Evolutionary conservation across 2,113 vertebrate species (phyloP).

Genomic region (Cynocephalus volans): DNA sequence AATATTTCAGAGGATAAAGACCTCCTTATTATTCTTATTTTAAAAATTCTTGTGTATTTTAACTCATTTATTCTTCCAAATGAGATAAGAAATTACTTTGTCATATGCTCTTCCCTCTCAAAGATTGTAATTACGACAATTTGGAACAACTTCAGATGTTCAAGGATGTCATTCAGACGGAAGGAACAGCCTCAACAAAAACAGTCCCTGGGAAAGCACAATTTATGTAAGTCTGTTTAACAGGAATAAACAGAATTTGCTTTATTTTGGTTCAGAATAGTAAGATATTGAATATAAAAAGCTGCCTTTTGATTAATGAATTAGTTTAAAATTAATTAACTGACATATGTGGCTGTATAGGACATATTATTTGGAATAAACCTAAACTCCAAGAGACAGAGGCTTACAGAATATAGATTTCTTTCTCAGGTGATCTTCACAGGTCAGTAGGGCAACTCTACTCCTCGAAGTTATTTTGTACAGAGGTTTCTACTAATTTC

Average conservation of each 20-base stretch:
- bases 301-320: slow-evolving; percentile 54
- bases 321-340: slow-evolving; percentile 29
- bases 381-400: background rate
- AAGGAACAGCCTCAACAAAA: background rate
- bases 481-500: background rate
- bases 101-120: background rate
- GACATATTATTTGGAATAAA: slow-evolving; percentile 26
- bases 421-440: background rate
- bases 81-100: background rate
- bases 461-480: background rate
- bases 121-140: background rate
- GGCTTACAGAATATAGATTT: background rate
- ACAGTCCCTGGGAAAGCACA: background rate
- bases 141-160: background rate
- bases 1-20: background rate
- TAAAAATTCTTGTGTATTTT: background rate
- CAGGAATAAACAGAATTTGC: background rate
- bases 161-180: background rate
- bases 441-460: background rate
- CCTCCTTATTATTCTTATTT: background rate
- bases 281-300: slow-evolving; percentile 15
- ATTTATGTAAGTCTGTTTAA: background rate
- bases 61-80: background rate
- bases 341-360: background rate
- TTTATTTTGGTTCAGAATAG: slow-evolving; percentile 2